Percentiles rank a stretch among this genome's conserved stretches.
Conservation (phyloP, 2,888 invertebrate genomes). For the Prostheceraeus crozeri region DNA sequence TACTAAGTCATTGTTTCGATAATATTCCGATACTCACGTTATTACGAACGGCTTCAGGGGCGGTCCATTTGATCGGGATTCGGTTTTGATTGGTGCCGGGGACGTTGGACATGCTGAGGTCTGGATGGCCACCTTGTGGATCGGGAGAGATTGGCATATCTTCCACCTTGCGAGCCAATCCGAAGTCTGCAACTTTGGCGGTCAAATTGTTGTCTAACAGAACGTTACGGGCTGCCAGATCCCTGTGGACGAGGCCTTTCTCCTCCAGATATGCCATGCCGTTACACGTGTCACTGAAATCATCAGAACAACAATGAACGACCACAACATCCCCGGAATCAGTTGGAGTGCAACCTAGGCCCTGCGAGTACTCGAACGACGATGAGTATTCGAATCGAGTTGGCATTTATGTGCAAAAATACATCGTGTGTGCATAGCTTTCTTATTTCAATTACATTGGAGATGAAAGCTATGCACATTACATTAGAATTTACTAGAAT, state of each 20-base stretch:
- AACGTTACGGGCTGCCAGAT: constrained; percentile 94
- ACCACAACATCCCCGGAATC: no score
- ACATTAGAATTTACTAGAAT: no score
- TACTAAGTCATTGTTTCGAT: no score
- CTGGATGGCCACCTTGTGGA: not conserved
- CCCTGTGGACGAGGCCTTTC: constrained; percentile 85
- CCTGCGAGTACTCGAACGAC: no score
- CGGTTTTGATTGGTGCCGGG: constrained; percentile 63
- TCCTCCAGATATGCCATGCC: constrained; percentile 98
- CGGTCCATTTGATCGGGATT: constrained; percentile 99
- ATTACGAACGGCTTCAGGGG: constrained; percentile 84
- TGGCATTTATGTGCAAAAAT: no score
- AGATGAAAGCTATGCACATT: no score
- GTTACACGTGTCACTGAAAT: constrained; percentile 62
- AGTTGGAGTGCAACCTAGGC: no score
- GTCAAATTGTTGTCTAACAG: constrained; percentile 68
- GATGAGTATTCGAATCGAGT: no score
- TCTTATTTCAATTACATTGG: no score
- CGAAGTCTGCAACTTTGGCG: constrained; percentile 58
- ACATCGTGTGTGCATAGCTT: no score
- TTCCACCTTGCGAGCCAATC: constrained; percentile 64
- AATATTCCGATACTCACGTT: no score
- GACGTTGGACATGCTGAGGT: not conserved
- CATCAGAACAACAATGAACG: no score
- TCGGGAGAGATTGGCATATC: constrained; percentile 60